Conservation (phyloP, 2,888 invertebrate species). For the Therioaphis trifolii region DNA sequence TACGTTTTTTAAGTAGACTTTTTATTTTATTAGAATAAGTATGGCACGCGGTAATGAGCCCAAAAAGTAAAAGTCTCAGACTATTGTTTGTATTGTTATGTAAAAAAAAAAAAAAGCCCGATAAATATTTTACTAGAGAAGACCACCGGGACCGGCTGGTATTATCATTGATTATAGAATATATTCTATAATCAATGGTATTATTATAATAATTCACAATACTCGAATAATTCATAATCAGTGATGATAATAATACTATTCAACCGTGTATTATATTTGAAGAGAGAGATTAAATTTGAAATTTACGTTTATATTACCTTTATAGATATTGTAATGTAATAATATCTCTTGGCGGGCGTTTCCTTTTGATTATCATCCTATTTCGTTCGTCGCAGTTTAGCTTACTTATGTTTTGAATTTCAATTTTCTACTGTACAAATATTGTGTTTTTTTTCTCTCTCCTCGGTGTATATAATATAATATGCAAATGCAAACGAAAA, state of each 20-base stretch:
- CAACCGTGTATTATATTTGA: no score
- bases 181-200: no score
- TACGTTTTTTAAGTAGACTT: not conserved
- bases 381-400: no score
- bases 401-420: slow-evolving; percentile 2
- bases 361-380: not conserved
- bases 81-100: not conserved
- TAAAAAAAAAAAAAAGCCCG: not conserved
- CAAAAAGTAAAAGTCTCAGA: slow-evolving; percentile 19
- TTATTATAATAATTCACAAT: not conserved
- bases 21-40: not conserved
- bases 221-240: not conserved
- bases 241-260: not conserved
- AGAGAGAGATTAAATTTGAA: no score
- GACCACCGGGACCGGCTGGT: no score
- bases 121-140: not conserved
- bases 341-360: not conserved
- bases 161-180: no score
- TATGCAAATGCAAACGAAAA: slow-evolving; percentile 26
- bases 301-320: no score
- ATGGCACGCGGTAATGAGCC: not conserved
- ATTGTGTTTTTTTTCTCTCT: not conserved
- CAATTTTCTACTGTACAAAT: not conserved
- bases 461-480: no score
- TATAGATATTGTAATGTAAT: not conserved